Conservation (phyloP, 2,888 invertebrate species). For the Patella caerulea region DNA sequence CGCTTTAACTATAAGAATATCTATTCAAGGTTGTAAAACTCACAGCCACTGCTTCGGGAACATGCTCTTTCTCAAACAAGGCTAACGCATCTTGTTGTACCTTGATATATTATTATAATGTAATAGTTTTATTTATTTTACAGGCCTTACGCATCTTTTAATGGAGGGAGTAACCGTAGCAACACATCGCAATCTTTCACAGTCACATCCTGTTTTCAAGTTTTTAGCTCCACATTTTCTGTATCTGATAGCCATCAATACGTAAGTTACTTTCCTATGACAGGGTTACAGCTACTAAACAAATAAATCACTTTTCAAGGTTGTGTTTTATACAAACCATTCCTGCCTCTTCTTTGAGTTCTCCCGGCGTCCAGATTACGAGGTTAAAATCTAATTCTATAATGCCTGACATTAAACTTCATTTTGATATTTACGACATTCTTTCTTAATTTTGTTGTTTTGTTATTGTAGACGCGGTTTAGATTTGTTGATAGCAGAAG, state of each 20-base stretch:
- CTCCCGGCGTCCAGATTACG: background rate
- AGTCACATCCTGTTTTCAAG: constrained; percentile 73
- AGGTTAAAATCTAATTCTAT: no score
- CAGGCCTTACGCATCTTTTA: constrained; percentile 72
- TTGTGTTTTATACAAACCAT: background rate
- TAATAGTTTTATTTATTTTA: constrained; percentile 23
- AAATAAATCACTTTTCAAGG: no score
- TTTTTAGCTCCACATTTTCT: constrained; percentile 73
- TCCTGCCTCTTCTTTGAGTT: background rate
- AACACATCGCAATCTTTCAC: constrained; percentile 72
- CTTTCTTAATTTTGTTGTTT: background rate
- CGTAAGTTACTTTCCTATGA: constrained; percentile 58
- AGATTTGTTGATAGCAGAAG: constrained; percentile 63
- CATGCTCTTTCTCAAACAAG: no score
- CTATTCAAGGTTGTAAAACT: no score
- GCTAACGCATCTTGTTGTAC: background rate
- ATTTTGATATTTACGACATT: no score
- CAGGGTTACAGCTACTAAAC: no score
- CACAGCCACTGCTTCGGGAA: no score
- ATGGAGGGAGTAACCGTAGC: constrained; percentile 73
- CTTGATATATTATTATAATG: background rate
- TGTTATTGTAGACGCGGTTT: constrained; percentile 59
- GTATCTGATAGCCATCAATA: constrained; percentile 72
- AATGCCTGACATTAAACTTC: no score
- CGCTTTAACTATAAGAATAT: no score